Percentiles rank a stretch among this genome's conserved stretches.
These are phyloP conservation scores for Nemoura dubitans DNA, from an alignment of 2,888 invertebrate genomes.

Conservation along the genomic window DNA sequence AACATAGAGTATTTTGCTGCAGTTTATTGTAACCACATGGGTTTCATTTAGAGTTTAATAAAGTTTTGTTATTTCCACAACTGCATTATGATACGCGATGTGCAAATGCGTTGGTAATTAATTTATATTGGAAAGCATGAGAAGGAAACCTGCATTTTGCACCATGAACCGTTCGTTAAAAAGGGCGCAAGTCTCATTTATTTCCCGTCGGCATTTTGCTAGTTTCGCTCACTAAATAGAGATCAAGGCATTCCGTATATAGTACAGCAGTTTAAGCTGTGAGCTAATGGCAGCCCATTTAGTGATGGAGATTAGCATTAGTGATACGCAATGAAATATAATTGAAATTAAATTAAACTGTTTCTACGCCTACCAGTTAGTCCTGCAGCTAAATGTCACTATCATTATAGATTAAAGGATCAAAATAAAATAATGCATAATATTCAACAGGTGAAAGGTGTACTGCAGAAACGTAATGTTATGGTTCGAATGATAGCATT, in stretches of 20 bases:
- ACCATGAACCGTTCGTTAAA: neutral
- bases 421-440: neutral
- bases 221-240: neutral
- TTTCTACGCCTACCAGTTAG: neutral
- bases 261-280: neutral
- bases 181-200: neutral
- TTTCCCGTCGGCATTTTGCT: neutral
- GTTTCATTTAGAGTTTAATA: neutral
- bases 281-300: neutral
- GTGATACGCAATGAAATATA: neutral
- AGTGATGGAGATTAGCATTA: neutral
- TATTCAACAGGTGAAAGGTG: neutral
- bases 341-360: slow-evolving; percentile 4
- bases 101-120: neutral
- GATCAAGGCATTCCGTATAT: neutral
- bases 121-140: neutral
- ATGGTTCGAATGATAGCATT: neutral
- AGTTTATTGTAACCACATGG: neutral
- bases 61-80: neutral
- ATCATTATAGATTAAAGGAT: neutral
- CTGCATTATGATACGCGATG: neutral
- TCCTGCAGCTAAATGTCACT: neutral
- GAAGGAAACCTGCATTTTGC: neutral
- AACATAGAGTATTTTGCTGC: neutral
- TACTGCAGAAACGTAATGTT: neutral